Percentiles rank a stretch among this genome's conserved stretches.
Conservation (phyloP, 2,113 vertebrate genomes). For the Hypanus sabinus region DNA sequence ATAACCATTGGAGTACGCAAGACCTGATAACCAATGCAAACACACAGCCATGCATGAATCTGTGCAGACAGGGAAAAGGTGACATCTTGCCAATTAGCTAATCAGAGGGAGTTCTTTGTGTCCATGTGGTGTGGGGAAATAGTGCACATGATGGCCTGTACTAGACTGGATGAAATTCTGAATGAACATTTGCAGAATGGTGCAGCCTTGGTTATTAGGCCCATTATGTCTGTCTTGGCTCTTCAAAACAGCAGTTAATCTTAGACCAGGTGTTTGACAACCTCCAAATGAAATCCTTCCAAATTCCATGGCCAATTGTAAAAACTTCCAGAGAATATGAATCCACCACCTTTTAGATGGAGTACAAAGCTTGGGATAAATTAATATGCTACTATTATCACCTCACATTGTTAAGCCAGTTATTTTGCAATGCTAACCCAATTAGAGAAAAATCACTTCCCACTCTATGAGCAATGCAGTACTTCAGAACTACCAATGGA, state of each 20-base stretch:
- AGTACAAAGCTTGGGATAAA: background rate
- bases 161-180: background rate
- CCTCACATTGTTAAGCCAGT: background rate
- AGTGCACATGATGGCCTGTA: background rate
- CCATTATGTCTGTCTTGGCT: background rate
- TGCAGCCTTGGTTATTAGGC: background rate
- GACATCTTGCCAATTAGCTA: background rate
- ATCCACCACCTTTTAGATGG: background rate
- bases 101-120: too few species aligned
- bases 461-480: too few species aligned
- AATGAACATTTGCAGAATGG: background rate
- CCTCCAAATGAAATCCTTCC: background rate
- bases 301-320: background rate
- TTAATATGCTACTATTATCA: background rate
- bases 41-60: background rate
- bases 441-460: background rate
- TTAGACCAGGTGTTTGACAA: background rate
- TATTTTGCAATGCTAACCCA: background rate
- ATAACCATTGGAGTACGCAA: background rate
- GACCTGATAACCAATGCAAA: background rate
- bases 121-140: background rate
- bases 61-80: background rate
- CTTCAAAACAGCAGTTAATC: background rate
- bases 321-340: background rate
- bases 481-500: too few species aligned